Percentiles rank a stretch among this genome's conserved stretches.
Evolutionary conservation across 2,888 invertebrate genomes (phyloP).

Genomic region (Drosophila atripex): DNA sequence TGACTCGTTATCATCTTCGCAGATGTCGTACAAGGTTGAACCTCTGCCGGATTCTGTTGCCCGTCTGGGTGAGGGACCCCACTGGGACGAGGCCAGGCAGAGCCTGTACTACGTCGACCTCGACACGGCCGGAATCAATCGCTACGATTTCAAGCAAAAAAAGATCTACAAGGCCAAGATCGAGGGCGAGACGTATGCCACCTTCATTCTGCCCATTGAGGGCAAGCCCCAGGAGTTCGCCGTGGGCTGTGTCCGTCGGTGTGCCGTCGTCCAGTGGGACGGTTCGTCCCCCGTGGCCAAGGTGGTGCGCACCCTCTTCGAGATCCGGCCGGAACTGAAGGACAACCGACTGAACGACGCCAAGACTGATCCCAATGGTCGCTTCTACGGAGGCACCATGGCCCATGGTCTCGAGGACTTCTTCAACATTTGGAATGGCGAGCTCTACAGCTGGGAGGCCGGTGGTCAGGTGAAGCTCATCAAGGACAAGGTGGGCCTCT

Average conservation of each 20-base stretch:
- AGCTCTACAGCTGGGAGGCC: constrained; percentile 79
- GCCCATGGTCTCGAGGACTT: constrained; percentile 72
- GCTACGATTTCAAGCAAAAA: constrained; percentile 84
- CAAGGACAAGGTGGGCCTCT: constrained; percentile 85
- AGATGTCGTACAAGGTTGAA: constrained; percentile 83
- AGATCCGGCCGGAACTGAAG: constrained; percentile 85
- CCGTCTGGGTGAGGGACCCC: constrained; percentile 89
- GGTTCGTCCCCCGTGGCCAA: constrained; percentile 85
- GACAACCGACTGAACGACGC: constrained; percentile 90
- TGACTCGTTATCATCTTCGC: background rate
- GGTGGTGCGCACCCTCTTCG: constrained; percentile 84
- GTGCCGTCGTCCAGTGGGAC: constrained; percentile 88
- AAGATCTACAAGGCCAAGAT: constrained; percentile 85
- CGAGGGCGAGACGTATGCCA: constrained; percentile 83
- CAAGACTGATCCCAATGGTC: constrained; percentile 90
- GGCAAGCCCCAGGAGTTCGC: constrained; percentile 87
- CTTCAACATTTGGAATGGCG: constrained; percentile 78
- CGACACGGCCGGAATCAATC: constrained; percentile 77
- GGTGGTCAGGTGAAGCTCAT: constrained; percentile 57
- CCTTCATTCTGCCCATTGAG: constrained; percentile 87
- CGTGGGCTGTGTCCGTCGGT: constrained; percentile 86
- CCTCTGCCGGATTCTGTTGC: constrained; percentile 79
- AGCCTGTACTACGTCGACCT: constrained; percentile 89
- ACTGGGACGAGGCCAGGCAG: constrained; percentile 87
- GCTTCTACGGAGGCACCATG: constrained; percentile 89